These are phyloP conservation scores for Dinocampus coccinellae DNA, from an alignment of 2,888 invertebrate species.

Conservation along the genomic window DNA sequence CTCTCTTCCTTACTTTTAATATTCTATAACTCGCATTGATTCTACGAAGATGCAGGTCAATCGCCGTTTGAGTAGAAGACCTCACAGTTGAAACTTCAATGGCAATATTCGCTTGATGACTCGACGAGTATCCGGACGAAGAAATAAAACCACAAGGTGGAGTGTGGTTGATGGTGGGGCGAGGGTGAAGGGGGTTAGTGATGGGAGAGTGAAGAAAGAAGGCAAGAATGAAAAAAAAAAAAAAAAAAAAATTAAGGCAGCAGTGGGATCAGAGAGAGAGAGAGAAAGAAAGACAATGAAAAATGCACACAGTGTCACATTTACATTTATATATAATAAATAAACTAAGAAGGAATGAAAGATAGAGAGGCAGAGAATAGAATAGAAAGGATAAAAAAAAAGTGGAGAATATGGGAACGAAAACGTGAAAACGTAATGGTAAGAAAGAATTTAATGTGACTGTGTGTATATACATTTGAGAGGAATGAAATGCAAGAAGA, in stretches of 20 bases:
- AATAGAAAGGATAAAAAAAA: background rate
- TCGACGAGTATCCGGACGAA: background rate
- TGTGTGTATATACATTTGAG: conserved; percentile 9
- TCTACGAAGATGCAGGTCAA: conserved; percentile 12
- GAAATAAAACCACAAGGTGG: background rate
- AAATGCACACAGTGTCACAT: too few species aligned
- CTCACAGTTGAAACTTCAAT: background rate
- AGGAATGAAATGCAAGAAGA: conserved; percentile 9
- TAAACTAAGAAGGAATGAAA: too few species aligned
- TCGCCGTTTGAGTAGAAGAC: background rate
- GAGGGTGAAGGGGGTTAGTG: background rate
- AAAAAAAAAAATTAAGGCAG: background rate
- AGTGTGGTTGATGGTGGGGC: background rate
- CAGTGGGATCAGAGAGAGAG: background rate
- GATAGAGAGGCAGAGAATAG: background rate
- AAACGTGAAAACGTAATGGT: conserved; percentile 1
- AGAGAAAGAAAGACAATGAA: background rate
- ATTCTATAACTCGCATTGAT: background rate
- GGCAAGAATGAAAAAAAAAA: background rate
- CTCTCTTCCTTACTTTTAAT: background rate
- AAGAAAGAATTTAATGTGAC: background rate
- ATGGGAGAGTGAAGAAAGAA: background rate
- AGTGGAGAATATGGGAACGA: background rate
- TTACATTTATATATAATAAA: too few species aligned
- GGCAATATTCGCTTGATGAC: background rate